phyloP scores from a whole-genome alignment of 2,797 vertebrate species.

The Anisognathus igniventris region DNA sequence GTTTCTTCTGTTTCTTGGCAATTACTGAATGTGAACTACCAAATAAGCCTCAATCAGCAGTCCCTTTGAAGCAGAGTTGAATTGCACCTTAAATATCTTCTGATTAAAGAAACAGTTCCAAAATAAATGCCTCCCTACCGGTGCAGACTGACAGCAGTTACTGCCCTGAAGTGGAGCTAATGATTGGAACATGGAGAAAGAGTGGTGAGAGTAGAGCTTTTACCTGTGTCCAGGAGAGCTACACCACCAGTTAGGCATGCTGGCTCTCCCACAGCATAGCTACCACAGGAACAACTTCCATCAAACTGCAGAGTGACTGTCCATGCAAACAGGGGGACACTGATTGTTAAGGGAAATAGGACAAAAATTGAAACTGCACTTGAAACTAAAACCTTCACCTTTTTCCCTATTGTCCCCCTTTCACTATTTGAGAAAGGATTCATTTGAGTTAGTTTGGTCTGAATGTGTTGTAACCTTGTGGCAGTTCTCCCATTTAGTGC shows the following conservation, averaged over 20 bases:
- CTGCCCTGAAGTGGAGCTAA: not conserved
- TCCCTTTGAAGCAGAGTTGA: not conserved
- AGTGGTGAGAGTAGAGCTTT: not conserved
- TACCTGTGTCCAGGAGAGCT: not conserved
- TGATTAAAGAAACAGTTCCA: not conserved
- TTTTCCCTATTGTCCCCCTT: not conserved
- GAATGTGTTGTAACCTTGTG: not conserved
- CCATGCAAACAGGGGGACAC: not conserved
- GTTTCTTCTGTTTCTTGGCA: not conserved
- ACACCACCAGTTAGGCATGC: not conserved
- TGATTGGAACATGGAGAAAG: not conserved
- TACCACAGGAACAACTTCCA: not conserved
- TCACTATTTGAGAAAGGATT: not conserved
- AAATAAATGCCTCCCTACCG: not conserved
- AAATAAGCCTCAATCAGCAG: not conserved
- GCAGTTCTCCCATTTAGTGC: not conserved
- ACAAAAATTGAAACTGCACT: not conserved
- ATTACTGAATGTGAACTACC: not conserved
- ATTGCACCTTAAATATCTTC: not conserved
- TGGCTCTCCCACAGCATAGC: not conserved
- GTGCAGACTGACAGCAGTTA: not conserved
- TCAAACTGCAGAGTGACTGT: not conserved
- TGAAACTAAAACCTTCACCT: not conserved
- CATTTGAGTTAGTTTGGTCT: not conserved
- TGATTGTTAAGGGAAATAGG: not conserved